These are phyloP conservation scores for Teinopalpus imperialis DNA, from an alignment of 2,888 invertebrate genomes.

Conservation along the genomic window DNA sequence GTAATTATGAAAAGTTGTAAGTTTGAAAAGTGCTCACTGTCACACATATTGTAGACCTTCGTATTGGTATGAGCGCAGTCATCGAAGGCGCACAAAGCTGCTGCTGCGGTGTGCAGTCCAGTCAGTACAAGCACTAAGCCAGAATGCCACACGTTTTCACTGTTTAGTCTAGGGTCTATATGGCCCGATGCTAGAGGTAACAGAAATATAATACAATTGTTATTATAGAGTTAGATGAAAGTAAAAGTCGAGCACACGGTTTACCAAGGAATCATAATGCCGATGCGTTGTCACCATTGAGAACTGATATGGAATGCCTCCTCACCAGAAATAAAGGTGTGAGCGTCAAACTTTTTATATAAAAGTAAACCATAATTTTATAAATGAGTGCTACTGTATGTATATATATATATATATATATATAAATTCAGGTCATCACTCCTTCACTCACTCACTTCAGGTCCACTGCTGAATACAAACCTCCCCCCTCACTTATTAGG, in stretches of 20 bases:
- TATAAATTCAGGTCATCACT: too few relatives aligned
- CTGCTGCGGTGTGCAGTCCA: slow-evolving; percentile 48
- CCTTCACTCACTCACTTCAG: too few relatives aligned
- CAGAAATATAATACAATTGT: background rate
- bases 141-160: slow-evolving; percentile 69
- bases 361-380: too few relatives aligned
- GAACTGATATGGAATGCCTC: background rate
- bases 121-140: slow-evolving; percentile 47
- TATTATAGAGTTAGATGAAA: background rate
- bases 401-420: too few relatives aligned
- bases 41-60: slow-evolving; percentile 40
- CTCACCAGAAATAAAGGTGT: too few relatives aligned
- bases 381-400: too few relatives aligned
- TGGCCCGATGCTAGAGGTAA: slow-evolving; percentile 64
- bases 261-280: too few relatives aligned
- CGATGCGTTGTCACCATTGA: too few relatives aligned
- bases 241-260: too few relatives aligned
- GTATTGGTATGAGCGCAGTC: slow-evolving; percentile 48
- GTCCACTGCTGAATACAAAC: too few relatives aligned
- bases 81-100: slow-evolving; percentile 54
- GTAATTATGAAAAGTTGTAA: slow-evolving; percentile 8
- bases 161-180: slow-evolving; percentile 56
- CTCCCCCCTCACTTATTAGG: too few relatives aligned
- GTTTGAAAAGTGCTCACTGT: slow-evolving; percentile 49
- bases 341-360: too few relatives aligned